Evolutionary conservation across 1,140 invertebrate genomes (phyloP).

Genomic region (Atta cephalotes): DNA sequence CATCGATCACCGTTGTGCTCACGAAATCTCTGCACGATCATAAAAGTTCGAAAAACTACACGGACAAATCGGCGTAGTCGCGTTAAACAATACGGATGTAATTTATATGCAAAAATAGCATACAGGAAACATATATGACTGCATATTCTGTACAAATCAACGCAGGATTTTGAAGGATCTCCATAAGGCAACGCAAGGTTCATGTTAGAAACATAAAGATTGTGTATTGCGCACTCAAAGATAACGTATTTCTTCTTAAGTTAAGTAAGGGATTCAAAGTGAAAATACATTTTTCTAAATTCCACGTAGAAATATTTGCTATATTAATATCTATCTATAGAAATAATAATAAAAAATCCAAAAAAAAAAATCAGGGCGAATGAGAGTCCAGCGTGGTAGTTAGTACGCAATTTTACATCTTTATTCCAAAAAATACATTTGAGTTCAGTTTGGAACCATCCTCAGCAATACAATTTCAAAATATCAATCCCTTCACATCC

Average conservation of each 20-base stretch:
- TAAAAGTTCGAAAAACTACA: constrained; percentile 15
- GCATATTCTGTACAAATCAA: background rate
- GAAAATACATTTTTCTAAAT: background rate
- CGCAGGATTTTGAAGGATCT: background rate
- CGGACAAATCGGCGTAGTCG: background rate
- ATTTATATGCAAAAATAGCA: background rate
- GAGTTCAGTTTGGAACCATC: too few relatives aligned
- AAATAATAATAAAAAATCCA: background rate
- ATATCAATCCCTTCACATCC: too few relatives aligned
- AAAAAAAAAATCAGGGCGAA: too few relatives aligned
- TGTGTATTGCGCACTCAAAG: background rate
- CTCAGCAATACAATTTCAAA: too few relatives aligned
- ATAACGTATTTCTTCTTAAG: background rate
- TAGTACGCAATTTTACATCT: too few relatives aligned
- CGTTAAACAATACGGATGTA: background rate
- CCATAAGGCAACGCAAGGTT: background rate
- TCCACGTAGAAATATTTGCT: background rate
- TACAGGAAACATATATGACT: background rate
- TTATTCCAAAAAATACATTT: too few relatives aligned
- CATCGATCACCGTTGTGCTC: constrained; percentile 50
- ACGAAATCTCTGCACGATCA: constrained; percentile 44
- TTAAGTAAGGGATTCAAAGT: background rate
- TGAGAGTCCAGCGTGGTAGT: too few relatives aligned
- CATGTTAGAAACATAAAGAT: background rate
- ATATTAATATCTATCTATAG: background rate